A percentile compares a stretch with the other conserved stretches of the same genome.
Evolutionary conservation across 2,888 invertebrate genomes (phyloP).

Genomic region (Beris chalybata): DNA sequence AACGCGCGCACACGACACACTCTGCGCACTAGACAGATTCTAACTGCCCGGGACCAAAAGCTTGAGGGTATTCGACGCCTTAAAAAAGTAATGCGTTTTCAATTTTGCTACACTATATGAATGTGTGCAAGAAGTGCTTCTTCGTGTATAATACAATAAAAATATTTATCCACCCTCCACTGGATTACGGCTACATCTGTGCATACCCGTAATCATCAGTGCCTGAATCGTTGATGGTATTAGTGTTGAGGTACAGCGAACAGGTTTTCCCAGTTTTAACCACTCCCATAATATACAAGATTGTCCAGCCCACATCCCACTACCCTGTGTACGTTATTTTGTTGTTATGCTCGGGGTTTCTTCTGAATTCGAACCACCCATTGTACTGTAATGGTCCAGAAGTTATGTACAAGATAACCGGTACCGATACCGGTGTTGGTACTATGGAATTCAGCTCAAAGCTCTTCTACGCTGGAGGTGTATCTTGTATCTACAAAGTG

Average conservation of each 20-base stretch:
- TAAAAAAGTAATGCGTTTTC: constrained; percentile 24
- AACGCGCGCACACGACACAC: constrained; percentile 44
- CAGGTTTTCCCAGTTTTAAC: constrained; percentile 22
- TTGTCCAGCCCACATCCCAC: constrained; percentile 13
- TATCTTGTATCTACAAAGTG: too few species aligned
- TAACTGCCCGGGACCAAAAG: constrained; percentile 43
- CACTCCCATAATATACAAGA: constrained; percentile 17
- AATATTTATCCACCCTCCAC: not conserved
- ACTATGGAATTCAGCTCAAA: too few species aligned
- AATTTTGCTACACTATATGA: constrained; percentile 5
- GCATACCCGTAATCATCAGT: not conserved
- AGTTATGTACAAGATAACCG: not conserved
- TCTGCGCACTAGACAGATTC: constrained; percentile 47
- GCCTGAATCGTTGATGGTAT: not conserved
- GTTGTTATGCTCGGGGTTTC: too few species aligned
- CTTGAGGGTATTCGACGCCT: constrained; percentile 53
- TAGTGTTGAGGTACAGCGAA: constrained; percentile 4
- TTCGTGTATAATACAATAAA: not conserved
- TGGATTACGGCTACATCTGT: not conserved
- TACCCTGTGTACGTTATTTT: not conserved
- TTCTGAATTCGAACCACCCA: constrained; percentile 3
- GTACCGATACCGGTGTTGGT: too few species aligned
- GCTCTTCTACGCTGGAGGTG: too few species aligned
- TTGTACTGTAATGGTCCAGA: constrained; percentile 4
- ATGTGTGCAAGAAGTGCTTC: not conserved